Conservation (phyloP, 2,888 invertebrate genomes). For the Blera fallax region DNA sequence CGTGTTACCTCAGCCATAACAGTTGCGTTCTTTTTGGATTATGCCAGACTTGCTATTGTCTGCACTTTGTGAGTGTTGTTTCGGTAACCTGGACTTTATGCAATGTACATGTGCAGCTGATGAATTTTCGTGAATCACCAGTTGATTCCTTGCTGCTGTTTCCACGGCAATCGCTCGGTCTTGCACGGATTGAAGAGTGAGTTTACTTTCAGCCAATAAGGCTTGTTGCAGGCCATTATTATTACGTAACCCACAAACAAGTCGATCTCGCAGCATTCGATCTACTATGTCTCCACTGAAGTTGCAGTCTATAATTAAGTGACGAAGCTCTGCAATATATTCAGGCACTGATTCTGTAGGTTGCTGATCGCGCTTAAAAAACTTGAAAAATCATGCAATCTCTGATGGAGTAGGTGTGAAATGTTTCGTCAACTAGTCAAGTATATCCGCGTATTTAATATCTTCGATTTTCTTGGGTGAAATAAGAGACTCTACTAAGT, state of each 20-base stretch:
- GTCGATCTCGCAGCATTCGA: conserved; percentile 3
- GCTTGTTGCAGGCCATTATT: background rate
- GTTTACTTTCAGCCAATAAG: background rate
- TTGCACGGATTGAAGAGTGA: background rate
- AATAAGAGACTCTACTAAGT: background rate
- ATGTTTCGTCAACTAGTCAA: background rate
- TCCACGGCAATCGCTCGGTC: background rate
- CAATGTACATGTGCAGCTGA: background rate
- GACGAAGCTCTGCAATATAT: conserved; percentile 7
- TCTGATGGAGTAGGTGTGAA: conserved; percentile 13
- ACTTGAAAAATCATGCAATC: conserved; percentile 7
- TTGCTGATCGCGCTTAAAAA: conserved; percentile 21
- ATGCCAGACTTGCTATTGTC: background rate
- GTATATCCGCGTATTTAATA: too few species aligned
- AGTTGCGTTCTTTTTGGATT: background rate
- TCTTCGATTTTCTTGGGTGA: background rate
- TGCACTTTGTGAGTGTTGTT: background rate
- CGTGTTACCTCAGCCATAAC: background rate
- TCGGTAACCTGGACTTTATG: background rate
- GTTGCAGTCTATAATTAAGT: background rate
- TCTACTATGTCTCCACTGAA: background rate
- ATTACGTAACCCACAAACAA: conserved; percentile 12
- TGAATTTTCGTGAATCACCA: background rate
- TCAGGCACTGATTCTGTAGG: background rate
- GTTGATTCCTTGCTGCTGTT: background rate